phyloP scores from a whole-genome alignment of 2,113 vertebrate species.

The Eupsittula cactorum region DNA sequence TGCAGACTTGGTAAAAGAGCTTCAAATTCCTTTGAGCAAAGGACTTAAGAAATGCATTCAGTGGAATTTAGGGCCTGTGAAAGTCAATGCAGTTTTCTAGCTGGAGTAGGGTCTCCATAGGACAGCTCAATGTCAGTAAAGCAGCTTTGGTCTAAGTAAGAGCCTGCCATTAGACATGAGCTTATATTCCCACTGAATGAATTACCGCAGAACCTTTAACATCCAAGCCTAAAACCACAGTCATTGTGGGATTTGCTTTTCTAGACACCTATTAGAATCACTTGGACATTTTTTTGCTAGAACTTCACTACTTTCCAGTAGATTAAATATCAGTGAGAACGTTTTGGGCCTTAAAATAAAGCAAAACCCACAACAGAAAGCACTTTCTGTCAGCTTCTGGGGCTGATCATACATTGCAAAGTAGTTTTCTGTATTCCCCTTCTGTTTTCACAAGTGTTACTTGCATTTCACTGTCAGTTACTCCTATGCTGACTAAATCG shows the following conservation, averaged over 20 bases:
- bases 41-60: not conserved
- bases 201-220: not conserved
- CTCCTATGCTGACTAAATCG: not conserved
- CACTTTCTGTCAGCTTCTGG: not conserved
- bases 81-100: not conserved
- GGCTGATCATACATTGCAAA: not conserved
- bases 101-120: not conserved
- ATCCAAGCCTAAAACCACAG: not conserved
- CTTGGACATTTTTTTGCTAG: not conserved
- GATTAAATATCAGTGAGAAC: not conserved
- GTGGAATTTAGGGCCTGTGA: constrained; percentile 1
- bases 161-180: not conserved
- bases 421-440: not conserved
- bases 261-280: not conserved
- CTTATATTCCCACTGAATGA: not conserved
- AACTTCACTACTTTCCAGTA: not conserved
- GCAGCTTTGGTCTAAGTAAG: constrained; percentile 18
- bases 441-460: not conserved
- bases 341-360: not conserved
- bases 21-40: constrained; percentile 52
- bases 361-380: not conserved
- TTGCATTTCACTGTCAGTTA: not conserved
- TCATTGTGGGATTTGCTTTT: not conserved
- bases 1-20: constrained; percentile 50
- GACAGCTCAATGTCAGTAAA: not conserved